phyloP scores from a whole-genome alignment of 1,140 invertebrate genomes.

The Bombus affinis region DNA sequence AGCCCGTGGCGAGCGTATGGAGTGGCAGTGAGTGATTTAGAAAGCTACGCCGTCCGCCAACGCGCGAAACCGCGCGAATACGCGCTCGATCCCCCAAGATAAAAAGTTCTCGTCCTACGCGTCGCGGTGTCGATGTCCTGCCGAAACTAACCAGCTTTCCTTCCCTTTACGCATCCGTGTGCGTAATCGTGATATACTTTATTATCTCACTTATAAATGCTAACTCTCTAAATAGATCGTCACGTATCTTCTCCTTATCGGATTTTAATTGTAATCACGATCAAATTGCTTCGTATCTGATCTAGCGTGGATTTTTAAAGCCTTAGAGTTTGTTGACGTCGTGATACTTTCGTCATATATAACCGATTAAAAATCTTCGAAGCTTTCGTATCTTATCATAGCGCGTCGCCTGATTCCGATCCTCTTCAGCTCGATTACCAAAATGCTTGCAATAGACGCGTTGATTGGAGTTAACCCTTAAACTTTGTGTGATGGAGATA shows the following conservation, averaged over 20 bases:
- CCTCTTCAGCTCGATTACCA: no score
- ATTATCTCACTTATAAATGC: background rate
- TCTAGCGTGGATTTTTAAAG: background rate
- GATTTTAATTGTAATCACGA: background rate
- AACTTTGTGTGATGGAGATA: background rate
- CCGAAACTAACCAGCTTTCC: conserved; percentile 28
- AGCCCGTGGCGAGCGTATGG: background rate
- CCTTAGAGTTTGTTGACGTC: background rate
- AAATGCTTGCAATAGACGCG: background rate
- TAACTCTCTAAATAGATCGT: background rate
- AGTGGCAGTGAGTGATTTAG: conserved; percentile 70
- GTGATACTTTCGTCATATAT: background rate
- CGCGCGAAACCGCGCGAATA: conserved; percentile 60
- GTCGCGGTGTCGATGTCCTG: conserved; percentile 43
- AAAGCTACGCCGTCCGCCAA: conserved; percentile 74
- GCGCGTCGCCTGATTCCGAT: background rate
- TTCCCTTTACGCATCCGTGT: background rate
- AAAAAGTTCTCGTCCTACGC: conserved; percentile 67
- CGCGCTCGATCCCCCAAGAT: conserved; percentile 71
- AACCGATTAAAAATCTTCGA: background rate
- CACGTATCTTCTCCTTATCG: background rate
- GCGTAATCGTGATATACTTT: background rate
- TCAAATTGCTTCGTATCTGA: background rate
- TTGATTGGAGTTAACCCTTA: background rate
- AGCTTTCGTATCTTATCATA: conserved; percentile 4